A percentile compares a stretch with the other conserved stretches of the same genome.
Conservation (phyloP, 1,140 invertebrate genomes). For the Pseudomyrmex pallidus region DNA sequence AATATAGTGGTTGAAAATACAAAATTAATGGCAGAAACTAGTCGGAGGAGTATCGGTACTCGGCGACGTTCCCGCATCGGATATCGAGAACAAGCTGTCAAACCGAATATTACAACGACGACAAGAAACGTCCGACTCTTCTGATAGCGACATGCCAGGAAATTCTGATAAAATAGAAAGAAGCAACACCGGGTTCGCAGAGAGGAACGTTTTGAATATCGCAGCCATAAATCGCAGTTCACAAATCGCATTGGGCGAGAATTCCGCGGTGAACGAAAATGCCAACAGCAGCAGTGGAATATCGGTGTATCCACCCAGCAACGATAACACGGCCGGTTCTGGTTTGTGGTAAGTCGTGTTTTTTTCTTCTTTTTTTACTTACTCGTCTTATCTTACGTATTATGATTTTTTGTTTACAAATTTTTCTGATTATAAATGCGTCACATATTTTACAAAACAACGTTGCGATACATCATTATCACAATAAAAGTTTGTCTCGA, state of each 20-base stretch:
- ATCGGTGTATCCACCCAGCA: constrained; percentile 69
- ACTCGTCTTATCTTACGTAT: neutral
- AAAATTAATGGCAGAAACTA: constrained; percentile 85
- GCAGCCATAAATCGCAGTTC: constrained; percentile 10
- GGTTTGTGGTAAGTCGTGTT: constrained; percentile 72
- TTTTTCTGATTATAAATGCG: no score
- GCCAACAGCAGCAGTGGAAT: constrained; percentile 74
- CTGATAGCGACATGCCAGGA: constrained; percentile 68
- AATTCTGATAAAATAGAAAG: constrained; percentile 44
- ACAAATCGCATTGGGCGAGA: constrained; percentile 35
- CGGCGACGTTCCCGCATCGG: constrained; percentile 78
- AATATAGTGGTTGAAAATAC: neutral
- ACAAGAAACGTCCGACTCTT: constrained; percentile 74
- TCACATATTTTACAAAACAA: no score
- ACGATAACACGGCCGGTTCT: constrained; percentile 68
- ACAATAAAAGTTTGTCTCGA: no score
- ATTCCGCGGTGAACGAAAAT: constrained; percentile 38
- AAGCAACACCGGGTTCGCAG: constrained; percentile 38
- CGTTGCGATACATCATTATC: no score
- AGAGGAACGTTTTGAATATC: constrained; percentile 21
- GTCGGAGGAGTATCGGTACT: constrained; percentile 86
- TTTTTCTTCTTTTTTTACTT: neutral
- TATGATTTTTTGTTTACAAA: neutral
- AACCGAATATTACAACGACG: constrained; percentile 61
- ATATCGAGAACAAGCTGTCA: constrained; percentile 75